A percentile compares a stretch with the other conserved stretches of the same genome.
These are phyloP conservation scores for Drosophila teissieri DNA, from an alignment of 1,140 invertebrate genomes.

Conservation along the genomic window DNA sequence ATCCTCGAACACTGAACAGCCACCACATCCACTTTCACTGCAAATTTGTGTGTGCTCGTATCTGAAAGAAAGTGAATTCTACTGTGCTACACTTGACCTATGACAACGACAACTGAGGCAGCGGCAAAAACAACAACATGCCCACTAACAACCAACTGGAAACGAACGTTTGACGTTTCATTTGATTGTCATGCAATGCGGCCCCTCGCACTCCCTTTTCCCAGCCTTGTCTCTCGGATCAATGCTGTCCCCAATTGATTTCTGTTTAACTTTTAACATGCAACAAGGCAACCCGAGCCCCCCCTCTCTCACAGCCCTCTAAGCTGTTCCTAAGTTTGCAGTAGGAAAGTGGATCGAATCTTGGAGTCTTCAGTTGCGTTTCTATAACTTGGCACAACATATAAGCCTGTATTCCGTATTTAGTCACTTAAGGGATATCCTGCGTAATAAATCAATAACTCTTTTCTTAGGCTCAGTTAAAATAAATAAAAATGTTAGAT, in stretches of 20 bases:
- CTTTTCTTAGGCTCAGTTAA: too few relatives aligned
- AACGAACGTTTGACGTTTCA: slow-evolving; percentile 71
- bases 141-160: slow-evolving; percentile 20
- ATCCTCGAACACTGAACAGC: background rate
- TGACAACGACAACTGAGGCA: slow-evolving; percentile 57
- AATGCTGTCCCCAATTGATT: slow-evolving; percentile 82
- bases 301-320: background rate
- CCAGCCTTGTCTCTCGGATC: slow-evolving; percentile 57
- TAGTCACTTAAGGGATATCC: too few relatives aligned
- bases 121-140: slow-evolving; percentile 18
- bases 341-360: slow-evolving; percentile 37
- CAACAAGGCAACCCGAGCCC: slow-evolving; percentile 43
- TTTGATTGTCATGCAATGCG: slow-evolving; percentile 77
- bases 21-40: slow-evolving; percentile 67
- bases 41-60: slow-evolving; percentile 60
- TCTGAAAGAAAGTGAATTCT: slow-evolving; percentile 80
- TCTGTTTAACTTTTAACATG: slow-evolving; percentile 79
- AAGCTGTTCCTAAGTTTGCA: background rate
- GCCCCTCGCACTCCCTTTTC: slow-evolving; percentile 30
- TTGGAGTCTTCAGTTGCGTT: background rate
- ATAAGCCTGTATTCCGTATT: background rate
- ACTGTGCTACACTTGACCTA: slow-evolving; percentile 82
- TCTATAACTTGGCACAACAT: too few relatives aligned
- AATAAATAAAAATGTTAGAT: too few relatives aligned
- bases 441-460: too few relatives aligned